A percentile compares a stretch with the other conserved stretches of the same genome.
Conservation (phyloP, 2,113 vertebrate species). For the Calonectris borealis region DNA sequence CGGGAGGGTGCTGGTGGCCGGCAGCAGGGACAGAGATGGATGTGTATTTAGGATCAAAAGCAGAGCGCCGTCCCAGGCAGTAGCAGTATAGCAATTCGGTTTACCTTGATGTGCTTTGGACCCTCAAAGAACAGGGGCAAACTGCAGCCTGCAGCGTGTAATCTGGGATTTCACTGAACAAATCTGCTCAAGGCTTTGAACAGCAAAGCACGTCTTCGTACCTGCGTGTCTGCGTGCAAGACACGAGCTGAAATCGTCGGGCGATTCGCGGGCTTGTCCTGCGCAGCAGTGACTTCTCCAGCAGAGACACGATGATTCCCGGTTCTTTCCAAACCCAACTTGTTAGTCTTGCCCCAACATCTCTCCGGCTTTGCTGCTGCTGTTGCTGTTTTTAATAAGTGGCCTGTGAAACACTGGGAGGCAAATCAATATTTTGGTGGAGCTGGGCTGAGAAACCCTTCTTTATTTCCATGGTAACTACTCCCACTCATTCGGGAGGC, state of each 20-base stretch:
- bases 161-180: not conserved
- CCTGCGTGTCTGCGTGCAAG: not conserved
- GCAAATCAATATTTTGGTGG: constrained; percentile 67
- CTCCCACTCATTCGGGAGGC: constrained; percentile 54
- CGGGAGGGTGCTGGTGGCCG: not conserved
- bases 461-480: constrained; percentile 80
- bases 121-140: not conserved
- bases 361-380: not conserved
- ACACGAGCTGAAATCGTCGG: not conserved
- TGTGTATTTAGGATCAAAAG: not conserved
- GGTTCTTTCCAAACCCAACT: constrained; percentile 14
- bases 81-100: fast-evolving
- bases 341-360: not conserved
- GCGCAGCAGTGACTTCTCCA: not conserved
- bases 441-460: constrained; percentile 65
- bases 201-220: not conserved
- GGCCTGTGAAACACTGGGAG: constrained; percentile 31
- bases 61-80: not conserved
- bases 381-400: constrained; percentile 42
- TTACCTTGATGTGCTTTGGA: not conserved
- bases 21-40: not conserved
- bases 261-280: fast-evolving
- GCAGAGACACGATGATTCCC: not conserved
- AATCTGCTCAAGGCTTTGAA: not conserved
- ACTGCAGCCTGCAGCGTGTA: not conserved